Base-by-base conservation (phyloP, 2,113 vertebrate genomes). In the Lepisosteus oculatus region DNA sequence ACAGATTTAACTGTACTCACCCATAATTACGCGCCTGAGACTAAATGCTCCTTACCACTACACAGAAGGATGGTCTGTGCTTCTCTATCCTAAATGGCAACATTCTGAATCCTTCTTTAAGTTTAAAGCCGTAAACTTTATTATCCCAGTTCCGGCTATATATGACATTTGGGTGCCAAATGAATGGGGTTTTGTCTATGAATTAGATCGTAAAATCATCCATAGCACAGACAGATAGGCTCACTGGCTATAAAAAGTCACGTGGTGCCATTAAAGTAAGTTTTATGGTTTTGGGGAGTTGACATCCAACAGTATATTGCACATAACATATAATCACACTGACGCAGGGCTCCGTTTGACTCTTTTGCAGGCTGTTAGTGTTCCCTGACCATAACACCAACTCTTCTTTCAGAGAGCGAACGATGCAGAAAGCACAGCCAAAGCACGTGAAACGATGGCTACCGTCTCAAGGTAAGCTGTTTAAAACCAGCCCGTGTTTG, bases 241-340 rank as follows among this genome's bases (percentile, higher is more conserved):
- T 97, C 91, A 94, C 95, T 96, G 96, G 96, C 96, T 97, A 97
- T 98, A 98, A 97, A 97, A 93, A 90, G 95, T 99, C 96, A 99
- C 96, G 96, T 98, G 97, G 91, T 95, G 88, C 95, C 95, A 98
- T 99, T 98, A 97, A 98, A 99, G 95, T 97, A 98, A 95, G 95
- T 97, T 99, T 99, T 99, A 99, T 99, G 97, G 97, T 98, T 98
- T 98, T 97, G 95, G 97, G 97, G 97, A 97, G 97, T 98, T 96
- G 97, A 97, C 93, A 93, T 93, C 92, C 91, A 94, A 93, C 95
- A 96, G 94, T 97, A 97, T 98, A 96, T 97, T 94, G 94, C 95
- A 96, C 96, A 97, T 99, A 97, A 97, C 95, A 96, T 97, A 97
- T 98, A 99, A 97, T 99, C 95, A 92, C 93, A 93, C 91, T 96